phyloP scores from a whole-genome alignment of 2,888 invertebrate genomes.

The Xanthia togata region DNA sequence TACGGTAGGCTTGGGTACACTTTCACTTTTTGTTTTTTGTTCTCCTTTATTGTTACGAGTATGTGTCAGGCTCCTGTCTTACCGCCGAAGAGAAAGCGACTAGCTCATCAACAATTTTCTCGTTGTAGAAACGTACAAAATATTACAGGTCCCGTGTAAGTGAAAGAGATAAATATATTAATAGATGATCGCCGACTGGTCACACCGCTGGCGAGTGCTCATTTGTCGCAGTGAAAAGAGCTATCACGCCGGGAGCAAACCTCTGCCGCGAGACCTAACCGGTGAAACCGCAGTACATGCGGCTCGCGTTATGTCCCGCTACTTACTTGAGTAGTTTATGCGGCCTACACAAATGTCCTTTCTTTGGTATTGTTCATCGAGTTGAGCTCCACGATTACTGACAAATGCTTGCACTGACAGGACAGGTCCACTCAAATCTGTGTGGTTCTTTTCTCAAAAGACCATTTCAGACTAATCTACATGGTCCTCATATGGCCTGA shows the following conservation, averaged over 20 bases:
- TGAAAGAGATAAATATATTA: not conserved
- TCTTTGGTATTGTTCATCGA: too few species aligned
- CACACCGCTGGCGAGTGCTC: not conserved
- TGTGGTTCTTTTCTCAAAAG: too few species aligned
- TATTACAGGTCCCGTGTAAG: not conserved
- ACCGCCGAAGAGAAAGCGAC: not conserved
- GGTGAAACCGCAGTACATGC: too few species aligned
- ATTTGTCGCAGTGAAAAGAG: not conserved
- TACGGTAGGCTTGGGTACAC: slow-evolving; percentile 27
- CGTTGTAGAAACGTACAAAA: not conserved
- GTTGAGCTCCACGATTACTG: too few species aligned
- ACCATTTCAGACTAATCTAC: too few species aligned
- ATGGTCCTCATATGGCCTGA: too few species aligned
- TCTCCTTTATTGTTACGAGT: slow-evolving; percentile 10
- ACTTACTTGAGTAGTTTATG: too few species aligned
- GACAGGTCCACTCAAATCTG: too few species aligned
- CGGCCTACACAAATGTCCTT: too few species aligned
- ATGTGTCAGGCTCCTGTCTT: not conserved
- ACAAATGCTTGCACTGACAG: too few species aligned
- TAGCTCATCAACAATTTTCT: not conserved
- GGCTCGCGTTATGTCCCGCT: too few species aligned
- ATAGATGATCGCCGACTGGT: not conserved
- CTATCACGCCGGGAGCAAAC: not conserved
- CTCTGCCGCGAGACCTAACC: too few species aligned
- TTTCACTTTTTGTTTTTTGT: slow-evolving; percentile 30